These are phyloP conservation scores for Globodera rostochiensis DNA, from an alignment of 1,140 invertebrate species.

Conservation along the genomic window DNA sequence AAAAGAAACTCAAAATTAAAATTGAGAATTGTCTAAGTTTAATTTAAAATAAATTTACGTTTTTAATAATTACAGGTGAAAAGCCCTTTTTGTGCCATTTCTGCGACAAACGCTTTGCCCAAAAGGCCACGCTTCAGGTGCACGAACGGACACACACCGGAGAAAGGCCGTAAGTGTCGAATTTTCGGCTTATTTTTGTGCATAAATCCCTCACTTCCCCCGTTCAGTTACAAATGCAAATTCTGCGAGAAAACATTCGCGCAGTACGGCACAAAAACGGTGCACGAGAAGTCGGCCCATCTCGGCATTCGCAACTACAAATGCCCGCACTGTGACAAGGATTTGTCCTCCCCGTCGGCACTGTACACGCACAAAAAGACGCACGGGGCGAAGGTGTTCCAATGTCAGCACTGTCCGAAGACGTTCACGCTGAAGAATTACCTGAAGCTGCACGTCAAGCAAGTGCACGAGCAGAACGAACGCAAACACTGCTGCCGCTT, in stretches of 20 bases:
- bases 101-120: constrained; percentile 70
- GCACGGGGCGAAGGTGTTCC: constrained; percentile 78
- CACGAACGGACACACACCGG: constrained; percentile 81
- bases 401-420: constrained; percentile 80
- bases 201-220: background rate
- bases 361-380: constrained; percentile 66
- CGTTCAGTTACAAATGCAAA: constrained; percentile 63
- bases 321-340: constrained; percentile 57
- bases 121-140: constrained; percentile 70
- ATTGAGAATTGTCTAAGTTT: too few relatives aligned
- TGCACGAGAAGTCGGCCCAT: constrained; percentile 65
- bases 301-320: constrained; percentile 62
- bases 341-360: constrained; percentile 63
- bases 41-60: constrained; percentile 1
- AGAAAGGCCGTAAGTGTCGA: constrained; percentile 79
- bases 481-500: constrained; percentile 68
- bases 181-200: constrained; percentile 64
- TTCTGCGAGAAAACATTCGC: constrained; percentile 65
- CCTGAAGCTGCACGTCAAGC: constrained; percentile 79
- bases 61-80: background rate
- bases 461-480: constrained; percentile 65
- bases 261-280: constrained; percentile 65
- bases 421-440: constrained; percentile 81
- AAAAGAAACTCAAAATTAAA: background rate
- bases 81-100: constrained; percentile 68